Conservation (phyloP, 2,888 invertebrate genomes). For the Patella depressa region DNA sequence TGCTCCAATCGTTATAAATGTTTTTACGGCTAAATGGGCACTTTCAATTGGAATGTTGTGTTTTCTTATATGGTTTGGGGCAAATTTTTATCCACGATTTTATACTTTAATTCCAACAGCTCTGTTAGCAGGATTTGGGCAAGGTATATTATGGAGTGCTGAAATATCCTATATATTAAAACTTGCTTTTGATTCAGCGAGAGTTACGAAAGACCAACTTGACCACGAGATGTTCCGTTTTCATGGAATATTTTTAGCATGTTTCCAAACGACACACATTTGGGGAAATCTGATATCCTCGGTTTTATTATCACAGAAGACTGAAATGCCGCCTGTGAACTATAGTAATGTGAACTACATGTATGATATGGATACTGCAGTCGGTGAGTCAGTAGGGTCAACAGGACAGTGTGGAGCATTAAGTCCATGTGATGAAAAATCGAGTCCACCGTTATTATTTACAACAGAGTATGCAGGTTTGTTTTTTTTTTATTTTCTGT, state of each 20-base stretch:
- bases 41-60: constrained; percentile 66
- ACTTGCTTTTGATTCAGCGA: constrained; percentile 65
- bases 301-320: constrained; percentile 49
- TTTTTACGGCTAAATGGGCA: constrained; percentile 69
- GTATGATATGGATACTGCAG: constrained; percentile 11
- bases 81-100: constrained; percentile 68
- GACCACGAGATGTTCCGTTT: constrained; percentile 67
- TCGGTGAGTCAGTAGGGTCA: neutral
- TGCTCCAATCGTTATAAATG: constrained; percentile 65
- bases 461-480: neutral
- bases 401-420: constrained; percentile 40
- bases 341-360: neutral
- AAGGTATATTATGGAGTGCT: constrained; percentile 69
- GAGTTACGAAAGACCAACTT: constrained; percentile 57
- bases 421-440: constrained; percentile 34
- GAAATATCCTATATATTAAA: constrained; percentile 67
- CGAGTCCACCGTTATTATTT: constrained; percentile 4
- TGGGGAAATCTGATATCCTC: constrained; percentile 70
- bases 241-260: constrained; percentile 69
- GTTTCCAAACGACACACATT: constrained; percentile 70
- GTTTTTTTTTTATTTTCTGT: no score
- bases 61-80: constrained; percentile 68
- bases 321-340: constrained; percentile 12
- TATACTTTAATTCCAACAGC: constrained; percentile 68
- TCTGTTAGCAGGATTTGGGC: constrained; percentile 67